A percentile compares a stretch with the other conserved stretches of the same genome.
Conservation (phyloP, 1,140 invertebrate genomes). For the Aphelenchoides fujianensis region DNA sequence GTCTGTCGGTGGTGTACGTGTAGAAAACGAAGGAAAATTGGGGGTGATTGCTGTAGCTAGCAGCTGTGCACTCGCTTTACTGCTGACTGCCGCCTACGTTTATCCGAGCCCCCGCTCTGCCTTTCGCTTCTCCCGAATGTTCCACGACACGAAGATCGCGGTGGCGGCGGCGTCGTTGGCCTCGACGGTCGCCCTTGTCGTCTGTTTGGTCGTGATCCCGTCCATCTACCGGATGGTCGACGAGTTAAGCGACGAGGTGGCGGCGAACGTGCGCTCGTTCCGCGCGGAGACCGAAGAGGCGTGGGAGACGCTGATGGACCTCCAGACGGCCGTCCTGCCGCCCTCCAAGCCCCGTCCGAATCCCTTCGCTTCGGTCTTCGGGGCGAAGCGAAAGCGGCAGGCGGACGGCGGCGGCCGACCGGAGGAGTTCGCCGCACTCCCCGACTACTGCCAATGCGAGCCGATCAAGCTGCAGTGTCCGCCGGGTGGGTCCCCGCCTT, state of each 20-base stretch:
- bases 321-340: background rate
- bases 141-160: background rate
- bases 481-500: background rate
- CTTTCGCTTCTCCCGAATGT: too few species aligned
- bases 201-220: background rate
- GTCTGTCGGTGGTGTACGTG: too few species aligned
- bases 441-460: constrained; percentile 13
- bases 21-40: too few species aligned
- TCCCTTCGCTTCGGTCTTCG: background rate
- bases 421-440: background rate
- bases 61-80: too few species aligned
- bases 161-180: background rate
- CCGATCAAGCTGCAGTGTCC: constrained; percentile 3
- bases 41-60: too few species aligned
- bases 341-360: background rate
- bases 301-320: background rate
- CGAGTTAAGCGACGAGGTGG: background rate
- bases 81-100: too few species aligned
- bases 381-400: too few species aligned
- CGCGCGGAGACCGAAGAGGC: constrained; percentile 1
- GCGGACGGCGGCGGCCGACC: background rate
- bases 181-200: background rate
- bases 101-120: too few species aligned
- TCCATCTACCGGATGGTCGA: background rate
- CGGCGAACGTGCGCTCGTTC: background rate